Conservation (phyloP, 2,113 vertebrate species). For the Onychorhynchus coronatus region DNA sequence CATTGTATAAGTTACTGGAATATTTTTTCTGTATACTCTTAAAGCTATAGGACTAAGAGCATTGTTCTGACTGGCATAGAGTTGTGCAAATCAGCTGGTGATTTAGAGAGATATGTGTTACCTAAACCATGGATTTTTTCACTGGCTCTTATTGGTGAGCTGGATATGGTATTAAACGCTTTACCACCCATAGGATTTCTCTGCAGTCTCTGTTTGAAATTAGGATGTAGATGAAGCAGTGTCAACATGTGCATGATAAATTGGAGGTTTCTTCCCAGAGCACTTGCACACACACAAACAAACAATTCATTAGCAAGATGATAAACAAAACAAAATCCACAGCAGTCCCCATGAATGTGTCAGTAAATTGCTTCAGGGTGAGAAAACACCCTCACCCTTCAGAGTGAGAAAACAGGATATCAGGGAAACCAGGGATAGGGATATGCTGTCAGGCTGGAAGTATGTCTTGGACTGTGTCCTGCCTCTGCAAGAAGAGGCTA, state of each 20-base stretch:
- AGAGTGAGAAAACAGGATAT: background rate
- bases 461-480: background rate
- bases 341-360: background rate
- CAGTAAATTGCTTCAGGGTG: slow-evolving; percentile 12
- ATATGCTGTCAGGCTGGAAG: background rate
- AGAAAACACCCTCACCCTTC: background rate
- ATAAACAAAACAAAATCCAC: slow-evolving; percentile 36
- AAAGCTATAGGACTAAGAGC: background rate
- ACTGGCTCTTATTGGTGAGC: background rate
- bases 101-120: background rate
- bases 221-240: slow-evolving; percentile 3
- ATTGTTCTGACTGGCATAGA: background rate
- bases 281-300: background rate
- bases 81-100: background rate
- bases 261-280: background rate
- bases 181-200: background rate
- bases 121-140: background rate
- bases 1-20: background rate
- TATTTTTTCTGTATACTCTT: background rate
- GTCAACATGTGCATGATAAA: slow-evolving; percentile 36
- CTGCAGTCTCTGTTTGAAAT: background rate
- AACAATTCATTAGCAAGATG: slow-evolving; percentile 5
- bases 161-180: background rate
- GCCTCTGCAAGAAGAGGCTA: background rate
- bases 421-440: background rate